Percentiles rank a stretch among this genome's conserved stretches.
Conservation (phyloP, 2,888 invertebrate species). For the Catotricha subobsoleta region DNA sequence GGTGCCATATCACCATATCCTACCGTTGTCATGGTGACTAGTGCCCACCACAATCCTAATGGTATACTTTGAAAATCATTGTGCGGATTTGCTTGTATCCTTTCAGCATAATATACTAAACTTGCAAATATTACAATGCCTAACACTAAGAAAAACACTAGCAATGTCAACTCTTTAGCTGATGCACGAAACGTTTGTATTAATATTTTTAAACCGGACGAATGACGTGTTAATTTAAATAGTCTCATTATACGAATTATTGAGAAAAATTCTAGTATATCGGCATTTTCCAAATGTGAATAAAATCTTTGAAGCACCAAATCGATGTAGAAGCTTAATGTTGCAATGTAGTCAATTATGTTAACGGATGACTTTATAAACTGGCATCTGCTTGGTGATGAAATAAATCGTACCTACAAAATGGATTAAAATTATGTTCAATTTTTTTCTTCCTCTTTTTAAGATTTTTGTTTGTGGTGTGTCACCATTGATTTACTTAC, state of each 20-base stretch:
- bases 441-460: not conserved
- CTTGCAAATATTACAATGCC: slow-evolving; percentile 98
- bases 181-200: slow-evolving; percentile 96
- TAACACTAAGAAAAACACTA: slow-evolving; percentile 94
- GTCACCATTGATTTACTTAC: slow-evolving; percentile 34
- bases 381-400: slow-evolving; percentile 82
- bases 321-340: slow-evolving; percentile 95
- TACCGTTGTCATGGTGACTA: slow-evolving; percentile 97
- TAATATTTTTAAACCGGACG: slow-evolving; percentile 92
- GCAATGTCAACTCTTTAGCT: slow-evolving; percentile 85
- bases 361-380: slow-evolving; percentile 95
- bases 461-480: not conserved
- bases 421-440: not conserved
- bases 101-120: slow-evolving; percentile 93
- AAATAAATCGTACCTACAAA: slow-evolving; percentile 59
- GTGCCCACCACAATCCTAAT: slow-evolving; percentile 94
- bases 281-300: slow-evolving; percentile 81
- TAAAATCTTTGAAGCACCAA: slow-evolving; percentile 76
- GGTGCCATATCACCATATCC: slow-evolving; percentile 98
- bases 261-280: slow-evolving; percentile 92
- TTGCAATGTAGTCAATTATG: slow-evolving; percentile 98
- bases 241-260: slow-evolving; percentile 96
- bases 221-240: slow-evolving; percentile 92
- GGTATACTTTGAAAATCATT: slow-evolving; percentile 99
- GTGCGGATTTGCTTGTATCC: slow-evolving; percentile 85